Conservation (phyloP, 2,113 vertebrate species). For the Osmerus eperlanus region DNA sequence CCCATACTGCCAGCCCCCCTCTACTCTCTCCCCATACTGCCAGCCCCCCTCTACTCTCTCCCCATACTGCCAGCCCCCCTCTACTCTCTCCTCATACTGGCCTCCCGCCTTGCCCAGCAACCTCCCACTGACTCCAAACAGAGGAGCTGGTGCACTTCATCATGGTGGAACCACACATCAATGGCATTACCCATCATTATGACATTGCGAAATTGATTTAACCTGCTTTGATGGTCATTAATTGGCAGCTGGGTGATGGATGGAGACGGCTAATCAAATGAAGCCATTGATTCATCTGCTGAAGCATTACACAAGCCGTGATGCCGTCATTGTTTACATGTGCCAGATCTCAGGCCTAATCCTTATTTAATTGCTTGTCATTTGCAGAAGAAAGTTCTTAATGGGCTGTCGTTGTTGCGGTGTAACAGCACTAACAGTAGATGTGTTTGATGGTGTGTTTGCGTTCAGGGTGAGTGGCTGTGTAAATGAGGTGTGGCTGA, state of each 20-base stretch:
- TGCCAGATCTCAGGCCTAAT: conserved; percentile 9
- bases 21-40: too few species aligned
- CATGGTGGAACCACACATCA: conserved; percentile 40
- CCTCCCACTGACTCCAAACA: neutral
- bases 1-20: too few species aligned
- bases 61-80: too few species aligned
- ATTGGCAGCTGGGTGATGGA: conserved; percentile 43
- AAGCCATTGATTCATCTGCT: conserved; percentile 38
- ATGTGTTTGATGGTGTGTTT: neutral
- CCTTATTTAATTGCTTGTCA: neutral
- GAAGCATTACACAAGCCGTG: conserved; percentile 25
- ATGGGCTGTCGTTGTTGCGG: too few species aligned
- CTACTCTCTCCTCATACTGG: too few species aligned
- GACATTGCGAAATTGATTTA: conserved; percentile 52
- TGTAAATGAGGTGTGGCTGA: too few species aligned
- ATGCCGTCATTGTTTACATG: conserved; percentile 10
- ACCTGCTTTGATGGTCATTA: conserved; percentile 48
- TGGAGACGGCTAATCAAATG: conserved; percentile 32
- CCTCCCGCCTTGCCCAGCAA: too few species aligned
- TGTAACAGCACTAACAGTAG: too few species aligned
- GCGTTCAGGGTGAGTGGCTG: neutral
- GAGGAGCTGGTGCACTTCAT: conserved; percentile 46
- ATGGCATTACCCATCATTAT: conserved; percentile 43
- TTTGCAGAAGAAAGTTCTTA: neutral
- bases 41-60: too few species aligned